A percentile compares a stretch with the other conserved stretches of the same genome.
phyloP scores from a whole-genome alignment of 2,888 invertebrate species.

The Sylvicola cinctus region DNA sequence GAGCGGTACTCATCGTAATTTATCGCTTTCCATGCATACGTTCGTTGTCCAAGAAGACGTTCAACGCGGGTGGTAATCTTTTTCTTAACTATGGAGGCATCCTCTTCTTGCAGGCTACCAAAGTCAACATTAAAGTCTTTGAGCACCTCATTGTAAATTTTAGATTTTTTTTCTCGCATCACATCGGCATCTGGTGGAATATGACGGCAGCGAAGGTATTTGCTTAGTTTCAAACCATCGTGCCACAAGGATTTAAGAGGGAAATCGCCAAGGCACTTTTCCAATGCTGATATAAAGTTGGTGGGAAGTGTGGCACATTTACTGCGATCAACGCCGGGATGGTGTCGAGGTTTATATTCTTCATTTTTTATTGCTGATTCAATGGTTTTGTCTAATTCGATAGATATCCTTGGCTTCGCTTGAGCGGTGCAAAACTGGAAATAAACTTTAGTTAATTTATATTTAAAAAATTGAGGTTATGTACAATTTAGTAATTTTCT shows the following conservation, averaged over 20 bases:
- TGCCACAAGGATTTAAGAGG: constrained; percentile 31
- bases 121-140: constrained; percentile 2
- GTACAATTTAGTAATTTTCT: no score
- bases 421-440: not conserved
- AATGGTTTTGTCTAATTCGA: constrained; percentile 28
- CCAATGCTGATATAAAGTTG: not conserved
- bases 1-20: constrained; percentile 42
- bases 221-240: constrained; percentile 32
- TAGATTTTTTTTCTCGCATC: constrained; percentile 5
- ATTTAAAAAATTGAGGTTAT: no score
- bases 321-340: constrained; percentile 47
- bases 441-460: no score
- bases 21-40: constrained; percentile 56
- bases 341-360: constrained; percentile 40
- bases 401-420: not conserved
- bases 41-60: constrained; percentile 31
- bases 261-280: constrained; percentile 27
- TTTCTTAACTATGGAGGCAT: constrained; percentile 32
- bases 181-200: constrained; percentile 37
- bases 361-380: constrained; percentile 30
- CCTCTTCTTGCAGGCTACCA: constrained; percentile 24
- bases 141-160: not conserved
- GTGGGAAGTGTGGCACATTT: constrained; percentile 6
- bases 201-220: constrained; percentile 38
- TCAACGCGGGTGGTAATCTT: no score